Evolutionary conservation across 2,888 invertebrate species (phyloP).

Genomic region (Listrodromus nycthemerus): DNA sequence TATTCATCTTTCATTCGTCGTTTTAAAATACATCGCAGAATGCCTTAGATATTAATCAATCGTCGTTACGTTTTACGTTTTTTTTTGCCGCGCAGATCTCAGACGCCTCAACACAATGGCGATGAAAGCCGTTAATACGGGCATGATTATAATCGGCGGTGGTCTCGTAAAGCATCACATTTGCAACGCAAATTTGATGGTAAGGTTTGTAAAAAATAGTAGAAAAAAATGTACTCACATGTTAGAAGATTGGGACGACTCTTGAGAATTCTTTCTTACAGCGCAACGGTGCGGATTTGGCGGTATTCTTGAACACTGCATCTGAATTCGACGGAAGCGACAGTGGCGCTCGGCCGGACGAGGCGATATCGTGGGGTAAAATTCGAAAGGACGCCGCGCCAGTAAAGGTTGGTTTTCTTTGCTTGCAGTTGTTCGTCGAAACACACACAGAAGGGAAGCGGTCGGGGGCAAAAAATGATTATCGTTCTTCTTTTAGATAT

Average conservation of each 20-base stretch:
- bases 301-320: constrained; percentile 97
- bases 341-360: constrained; percentile 98
- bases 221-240: constrained; percentile 13
- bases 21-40: not conserved
- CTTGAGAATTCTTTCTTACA: constrained; percentile 77
- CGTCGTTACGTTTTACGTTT: not conserved
- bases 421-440: not conserved
- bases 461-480: not conserved
- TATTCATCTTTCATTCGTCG: not conserved
- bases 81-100: constrained; percentile 88
- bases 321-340: constrained; percentile 99
- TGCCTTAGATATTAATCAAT: not conserved
- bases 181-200: constrained; percentile 99
- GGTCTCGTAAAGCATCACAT: constrained; percentile 99
- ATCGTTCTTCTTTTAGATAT: constrained; percentile 86
- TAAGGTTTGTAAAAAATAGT: constrained; percentile 79
- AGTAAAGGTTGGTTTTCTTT: constrained; percentile 89
- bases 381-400: constrained; percentile 94
- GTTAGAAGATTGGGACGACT: not conserved
- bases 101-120: constrained; percentile 96
- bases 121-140: constrained; percentile 96
- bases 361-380: constrained; percentile 99
- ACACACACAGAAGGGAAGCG: not conserved
- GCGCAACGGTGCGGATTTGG: constrained; percentile 98
- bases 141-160: constrained; percentile 98